phyloP scores from a whole-genome alignment of 2,797 vertebrate species.

The Tamandua tetradactyla region DNA sequence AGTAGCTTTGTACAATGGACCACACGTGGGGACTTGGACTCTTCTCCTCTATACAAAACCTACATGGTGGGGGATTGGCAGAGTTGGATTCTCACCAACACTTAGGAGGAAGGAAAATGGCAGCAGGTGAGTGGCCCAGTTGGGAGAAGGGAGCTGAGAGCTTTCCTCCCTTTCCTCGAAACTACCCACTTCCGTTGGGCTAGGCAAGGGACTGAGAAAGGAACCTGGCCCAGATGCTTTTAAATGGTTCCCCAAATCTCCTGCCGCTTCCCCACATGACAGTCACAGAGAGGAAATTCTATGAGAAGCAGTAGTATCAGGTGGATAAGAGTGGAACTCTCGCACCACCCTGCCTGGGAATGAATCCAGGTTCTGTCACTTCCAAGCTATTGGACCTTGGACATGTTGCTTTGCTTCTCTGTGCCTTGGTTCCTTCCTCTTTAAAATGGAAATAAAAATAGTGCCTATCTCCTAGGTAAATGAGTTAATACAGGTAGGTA shows the following conservation, averaged over 20 bases:
- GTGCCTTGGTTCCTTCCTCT: neutral
- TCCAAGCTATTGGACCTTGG: neutral
- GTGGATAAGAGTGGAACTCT: neutral
- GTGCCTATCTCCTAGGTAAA: neutral
- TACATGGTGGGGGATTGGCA: fast-evolving
- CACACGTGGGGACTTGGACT: neutral
- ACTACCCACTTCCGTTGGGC: neutral
- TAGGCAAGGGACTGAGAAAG: no score
- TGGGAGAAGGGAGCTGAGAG: neutral
- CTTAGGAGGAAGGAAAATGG: fast-evolving
- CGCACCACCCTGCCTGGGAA: neutral
- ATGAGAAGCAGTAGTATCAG: neutral
- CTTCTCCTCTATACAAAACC: neutral
- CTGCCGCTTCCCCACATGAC: neutral
- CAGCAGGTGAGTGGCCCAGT: neutral
- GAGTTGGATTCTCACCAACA: neutral
- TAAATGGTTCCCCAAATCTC: neutral
- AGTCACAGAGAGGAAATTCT: neutral
- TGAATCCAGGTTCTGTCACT: neutral
- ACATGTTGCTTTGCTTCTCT: neutral
- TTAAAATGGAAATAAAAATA: neutral
- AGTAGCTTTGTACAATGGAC: neutral
- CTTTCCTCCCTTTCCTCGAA: neutral
- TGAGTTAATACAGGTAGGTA: neutral
- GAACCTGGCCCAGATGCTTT: neutral